Conservation (phyloP, 37 sponge, comb jelly and placozoan species). For the Theonella swinhoei region DNA sequence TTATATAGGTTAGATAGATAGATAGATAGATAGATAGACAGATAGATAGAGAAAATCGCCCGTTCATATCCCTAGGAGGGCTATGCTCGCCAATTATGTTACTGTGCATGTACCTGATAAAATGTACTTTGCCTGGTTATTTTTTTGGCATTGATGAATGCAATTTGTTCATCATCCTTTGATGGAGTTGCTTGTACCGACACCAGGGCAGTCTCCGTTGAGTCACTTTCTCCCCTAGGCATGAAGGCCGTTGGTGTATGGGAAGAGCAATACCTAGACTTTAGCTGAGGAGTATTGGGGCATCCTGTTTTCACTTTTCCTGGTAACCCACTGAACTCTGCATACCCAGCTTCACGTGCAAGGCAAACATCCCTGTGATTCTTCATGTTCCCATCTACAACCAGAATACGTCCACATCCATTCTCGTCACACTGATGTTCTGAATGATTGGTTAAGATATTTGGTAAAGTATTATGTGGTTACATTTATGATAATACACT, state of each 20-base stretch:
- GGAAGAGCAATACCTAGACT: neutral
- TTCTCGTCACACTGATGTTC: neutral
- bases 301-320: neutral
- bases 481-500: neutral
- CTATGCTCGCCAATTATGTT: no score
- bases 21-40: no score
- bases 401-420: slow-evolving; percentile 13
- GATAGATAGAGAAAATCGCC: no score
- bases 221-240: neutral
- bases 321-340: slow-evolving; percentile 13
- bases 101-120: no score
- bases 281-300: slow-evolving; percentile 1
- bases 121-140: no score
- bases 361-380: slow-evolving; percentile 20
- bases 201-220: neutral
- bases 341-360: slow-evolving; percentile 14
- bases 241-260: slow-evolving; percentile 8
- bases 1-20: no score
- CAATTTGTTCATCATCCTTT: neutral
- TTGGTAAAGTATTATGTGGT: neutral
- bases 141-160: neutral
- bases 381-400: slow-evolving; percentile 31
- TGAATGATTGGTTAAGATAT: neutral
- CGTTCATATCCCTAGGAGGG: no score
- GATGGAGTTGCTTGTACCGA: neutral